phyloP scores from a whole-genome alignment of 2,888 invertebrate species.

The Tuta absoluta region DNA sequence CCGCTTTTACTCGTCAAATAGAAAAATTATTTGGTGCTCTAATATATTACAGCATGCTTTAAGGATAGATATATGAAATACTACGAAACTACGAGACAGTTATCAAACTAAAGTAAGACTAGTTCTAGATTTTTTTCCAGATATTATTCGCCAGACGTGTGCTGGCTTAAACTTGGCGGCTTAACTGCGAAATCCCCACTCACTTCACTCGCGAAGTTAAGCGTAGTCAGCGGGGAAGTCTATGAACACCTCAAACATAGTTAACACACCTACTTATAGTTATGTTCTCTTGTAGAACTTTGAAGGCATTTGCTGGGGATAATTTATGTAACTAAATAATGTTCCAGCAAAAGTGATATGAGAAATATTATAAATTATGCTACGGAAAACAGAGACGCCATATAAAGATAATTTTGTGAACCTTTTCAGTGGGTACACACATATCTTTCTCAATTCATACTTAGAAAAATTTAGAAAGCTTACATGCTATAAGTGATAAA shows the following conservation, averaged over 20 bases:
- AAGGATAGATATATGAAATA: background rate
- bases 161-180: constrained; percentile 5
- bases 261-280: constrained; percentile 3
- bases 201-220: constrained; percentile 10
- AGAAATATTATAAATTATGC: too few relatives aligned
- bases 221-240: constrained; percentile 14
- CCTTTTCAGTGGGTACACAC: too few relatives aligned
- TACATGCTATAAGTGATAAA: too few relatives aligned
- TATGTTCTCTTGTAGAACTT: background rate
- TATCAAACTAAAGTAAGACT: background rate
- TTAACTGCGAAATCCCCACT: constrained; percentile 16
- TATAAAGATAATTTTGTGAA: too few relatives aligned
- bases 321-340: background rate
- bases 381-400: too few relatives aligned
- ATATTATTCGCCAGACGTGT: constrained; percentile 16
- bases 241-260: constrained; percentile 12
- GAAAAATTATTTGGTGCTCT: too few relatives aligned
- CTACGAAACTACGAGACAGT: background rate
- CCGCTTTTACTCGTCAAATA: too few relatives aligned
- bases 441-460: too few relatives aligned
- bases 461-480: too few relatives aligned
- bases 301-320: background rate
- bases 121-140: background rate
- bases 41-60: too few relatives aligned
- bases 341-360: too few relatives aligned